Base-by-base conservation (phyloP, 2,113 vertebrate genomes). In the Atrichornis clamosus region DNA sequence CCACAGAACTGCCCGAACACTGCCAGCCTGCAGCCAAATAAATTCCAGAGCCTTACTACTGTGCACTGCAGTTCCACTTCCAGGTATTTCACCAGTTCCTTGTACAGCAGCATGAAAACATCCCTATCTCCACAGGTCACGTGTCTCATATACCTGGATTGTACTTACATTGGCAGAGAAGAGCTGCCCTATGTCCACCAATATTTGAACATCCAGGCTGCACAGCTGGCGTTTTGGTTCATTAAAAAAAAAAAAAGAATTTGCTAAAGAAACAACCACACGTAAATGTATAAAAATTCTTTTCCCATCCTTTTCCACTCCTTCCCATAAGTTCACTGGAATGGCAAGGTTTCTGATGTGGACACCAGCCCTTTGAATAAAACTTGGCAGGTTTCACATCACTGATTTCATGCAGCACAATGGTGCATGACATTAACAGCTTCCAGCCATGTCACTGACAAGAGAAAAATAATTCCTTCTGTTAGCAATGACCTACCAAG, bases 401-500 rank as follows among this genome's bases (percentile, higher is more conserved):
- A 58, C 41, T 80, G 14, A 23, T 77, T 87, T 83, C 62, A 55
- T 26, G 24, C 78, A 89, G 37, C 47, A 82, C 19, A 63, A 42
- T 13, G 21, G 60, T 89, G 19, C 33, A 15, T 79, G 44, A 89
- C 28, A 68, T 56, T 50, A 90, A 56, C 26, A 90, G 42, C 33
- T 77, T 84, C 41, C 90, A 93, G 55, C 33, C 50, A 90, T 14
- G 50, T 7, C 39, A 86, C 0, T 76, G 53, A 69, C 56, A 79
- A 42, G 53, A 88, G 28, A 37, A 83, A 94, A 93, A 79, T n/a
- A 87, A 91, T 75, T 85, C 22, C 79, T 76, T 67, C 44, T 91
- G 44, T 39, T 83, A 93, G 70, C 81, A 83, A 65, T 68, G 75
- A 92, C 88, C 85, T 93, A 82, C 90, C 74, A 89, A 90, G 24